Evolutionary conservation across 2,888 invertebrate species (phyloP), one percentile per base, ranked within the genome.

Genomic region (Conops quadrifasciatus): DNA sequence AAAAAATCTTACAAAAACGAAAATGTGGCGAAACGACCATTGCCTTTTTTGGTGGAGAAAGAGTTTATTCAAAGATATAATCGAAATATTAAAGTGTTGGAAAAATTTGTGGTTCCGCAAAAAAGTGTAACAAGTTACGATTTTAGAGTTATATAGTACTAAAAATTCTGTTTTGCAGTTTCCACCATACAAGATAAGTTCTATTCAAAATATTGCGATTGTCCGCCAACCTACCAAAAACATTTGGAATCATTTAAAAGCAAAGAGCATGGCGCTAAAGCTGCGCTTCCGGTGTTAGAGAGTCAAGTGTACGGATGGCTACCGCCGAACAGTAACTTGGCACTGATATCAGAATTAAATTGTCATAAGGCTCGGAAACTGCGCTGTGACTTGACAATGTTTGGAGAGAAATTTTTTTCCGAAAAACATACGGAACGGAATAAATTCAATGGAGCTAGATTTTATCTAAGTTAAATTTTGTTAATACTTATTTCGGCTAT

Each of bases 231-330:
- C 0, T 26, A 62, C 60, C 67, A 66, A 16, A 62, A 70, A 26
- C 59, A 36, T 53, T 5, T 66, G 36, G 36, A 65, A 13, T 62
- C 24, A 13, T 36, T 69, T 4, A 30, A 36, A 63, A 60, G 65
- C 70, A 56, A 56, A 4, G 26, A 26, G 28, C 1, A n/a, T 19
- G 28, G 24, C 21, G 9, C 28, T 15, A 58, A 28, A 15, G 26
- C 26, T 58, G 16, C 9, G 4, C 72, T 78, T 45, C 83, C 84
- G 2, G 24, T 79, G 5, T 75, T 84, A 21, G 83, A 84, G 72
- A 84, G 82, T 7, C 82, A 84, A 73, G 77, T 77, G 3, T 84
- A 84, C 43, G 85, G 85, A 26, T 85, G 85, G 84, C 70, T 82
- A 67, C 83, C 83, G n/a, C 45, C 74, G 4, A 73, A 71, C 16